These are phyloP conservation scores for Holcopasites calliopsidis DNA, from an alignment of 1,140 invertebrate genomes.

Conservation along the genomic window DNA sequence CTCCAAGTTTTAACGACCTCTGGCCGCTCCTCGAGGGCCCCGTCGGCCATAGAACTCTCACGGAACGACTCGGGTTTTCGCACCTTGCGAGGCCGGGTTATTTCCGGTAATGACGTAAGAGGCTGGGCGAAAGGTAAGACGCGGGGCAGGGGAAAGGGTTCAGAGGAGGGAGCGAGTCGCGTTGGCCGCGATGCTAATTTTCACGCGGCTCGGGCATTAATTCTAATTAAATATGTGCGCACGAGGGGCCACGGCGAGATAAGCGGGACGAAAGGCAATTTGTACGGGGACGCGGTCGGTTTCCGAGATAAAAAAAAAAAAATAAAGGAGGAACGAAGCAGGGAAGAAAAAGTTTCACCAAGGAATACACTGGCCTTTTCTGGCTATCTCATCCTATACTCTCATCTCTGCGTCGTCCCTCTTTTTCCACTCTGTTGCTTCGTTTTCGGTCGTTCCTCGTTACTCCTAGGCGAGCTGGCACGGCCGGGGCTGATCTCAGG, in stretches of 20 bases:
- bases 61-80: conserved; percentile 57
- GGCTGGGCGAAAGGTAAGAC: not conserved
- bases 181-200: conserved; percentile 62
- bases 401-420: not conserved
- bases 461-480: not conserved
- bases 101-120: conserved; percentile 65
- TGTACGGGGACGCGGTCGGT: conserved; percentile 63
- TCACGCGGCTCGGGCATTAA: conserved; percentile 65
- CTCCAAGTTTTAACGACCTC: conserved; percentile 55
- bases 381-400: conserved; percentile 31
- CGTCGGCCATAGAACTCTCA: conserved; percentile 26
- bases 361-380: conserved; percentile 47
- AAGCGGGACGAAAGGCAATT: conserved; percentile 68
- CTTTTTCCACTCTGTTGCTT: conserved; percentile 6
- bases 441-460: not conserved
- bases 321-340: not conserved
- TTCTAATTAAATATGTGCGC: conserved; percentile 69
- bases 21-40: conserved; percentile 6
- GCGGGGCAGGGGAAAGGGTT: not conserved
- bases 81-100: conserved; percentile 55
- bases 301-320: conserved; percentile 63
- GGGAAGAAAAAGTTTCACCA: conserved; percentile 53
- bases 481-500: conserved; percentile 41
- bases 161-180: not conserved
- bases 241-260: conserved; percentile 59